Base-by-base conservation (phyloP, 2,888 invertebrate species). In the Yponomeuta malinellus region DNA sequence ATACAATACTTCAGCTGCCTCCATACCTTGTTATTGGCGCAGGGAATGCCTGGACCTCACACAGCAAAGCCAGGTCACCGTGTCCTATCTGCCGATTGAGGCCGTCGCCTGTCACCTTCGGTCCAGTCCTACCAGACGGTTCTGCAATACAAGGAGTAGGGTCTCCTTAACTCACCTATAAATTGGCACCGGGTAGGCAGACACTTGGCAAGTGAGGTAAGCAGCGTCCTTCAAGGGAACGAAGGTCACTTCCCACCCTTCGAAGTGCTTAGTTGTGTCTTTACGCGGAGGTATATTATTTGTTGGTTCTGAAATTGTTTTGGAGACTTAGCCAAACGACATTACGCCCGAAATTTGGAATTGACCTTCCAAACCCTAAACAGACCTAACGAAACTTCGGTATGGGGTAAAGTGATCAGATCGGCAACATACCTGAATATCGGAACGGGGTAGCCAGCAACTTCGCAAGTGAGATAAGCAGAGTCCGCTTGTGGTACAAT, bases 21-120 rank as follows among this genome's bases (percentile, higher is more conserved):
- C 15, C 83, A 90, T 95, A 96, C 96, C 96, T 96, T 93, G 95
- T 95, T 70, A 93, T 87, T 74, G 96, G 96, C 81, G 95, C 94
- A 74, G 96, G 96, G 85, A 94, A 96, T 71, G 95, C 95, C 92
- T 97, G 96, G 75, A 95, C 95, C 78, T 96, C 95, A 85, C 96
- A 96, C 78, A 96, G 93, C 77, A 95, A 93, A 74, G 95, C 94
- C 76, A 95, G 93, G 76, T 77, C 79, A 72, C 78, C 78, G 74
- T 81, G 82, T 78, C 93, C 90, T 79, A 93, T 87, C 76, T 92
- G 89, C 75, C 94, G 93, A 83, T 94, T 94, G 76, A 94, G 89
- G 72, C 94, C 93, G 83, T 93, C 93, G 74, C 93, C 94, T 76
- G 94, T 93, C 79, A 95, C 89, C 83, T 94, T 94, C 71, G 95